A percentile compares a stretch with the other conserved stretches of the same genome.
phyloP scores from a whole-genome alignment of 2,113 vertebrate species.

The Formicarius rufipectus region DNA sequence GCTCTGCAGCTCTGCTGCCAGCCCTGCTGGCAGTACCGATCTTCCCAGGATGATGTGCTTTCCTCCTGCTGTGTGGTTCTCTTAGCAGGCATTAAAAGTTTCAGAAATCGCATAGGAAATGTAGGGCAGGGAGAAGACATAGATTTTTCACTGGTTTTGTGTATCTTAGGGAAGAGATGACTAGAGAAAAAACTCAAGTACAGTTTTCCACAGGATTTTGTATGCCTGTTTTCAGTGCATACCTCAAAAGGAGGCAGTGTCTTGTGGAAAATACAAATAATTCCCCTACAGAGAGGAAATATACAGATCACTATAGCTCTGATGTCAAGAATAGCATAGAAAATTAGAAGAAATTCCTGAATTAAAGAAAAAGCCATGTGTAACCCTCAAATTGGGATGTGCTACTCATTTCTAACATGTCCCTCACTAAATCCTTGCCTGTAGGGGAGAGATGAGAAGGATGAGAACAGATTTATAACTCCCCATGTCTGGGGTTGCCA shows the following conservation, averaged over 20 bases:
- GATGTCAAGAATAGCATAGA: background rate
- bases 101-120: background rate
- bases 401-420: background rate
- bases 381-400: background rate
- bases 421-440: background rate
- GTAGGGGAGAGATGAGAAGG: background rate
- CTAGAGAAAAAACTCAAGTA: background rate
- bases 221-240: background rate
- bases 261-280: slow-evolving; percentile 4
- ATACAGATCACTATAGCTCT: background rate
- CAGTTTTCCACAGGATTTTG: background rate
- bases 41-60: background rate
- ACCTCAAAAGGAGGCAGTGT: slow-evolving; percentile 25
- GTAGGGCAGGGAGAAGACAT: background rate
- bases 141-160: background rate
- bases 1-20: background rate
- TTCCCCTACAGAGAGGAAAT: background rate
- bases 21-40: background rate
- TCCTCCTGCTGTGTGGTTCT: background rate
- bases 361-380: background rate
- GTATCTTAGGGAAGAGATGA: background rate
- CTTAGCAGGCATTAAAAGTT: slow-evolving; percentile 1
- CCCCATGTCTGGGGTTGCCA: background rate
- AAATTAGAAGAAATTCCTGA: background rate
- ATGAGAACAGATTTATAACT: background rate